Percentiles rank a stretch among this genome's conserved stretches.
Evolutionary conservation across 1,140 invertebrate genomes (phyloP).

Genomic region (Forficula auricularia): DNA sequence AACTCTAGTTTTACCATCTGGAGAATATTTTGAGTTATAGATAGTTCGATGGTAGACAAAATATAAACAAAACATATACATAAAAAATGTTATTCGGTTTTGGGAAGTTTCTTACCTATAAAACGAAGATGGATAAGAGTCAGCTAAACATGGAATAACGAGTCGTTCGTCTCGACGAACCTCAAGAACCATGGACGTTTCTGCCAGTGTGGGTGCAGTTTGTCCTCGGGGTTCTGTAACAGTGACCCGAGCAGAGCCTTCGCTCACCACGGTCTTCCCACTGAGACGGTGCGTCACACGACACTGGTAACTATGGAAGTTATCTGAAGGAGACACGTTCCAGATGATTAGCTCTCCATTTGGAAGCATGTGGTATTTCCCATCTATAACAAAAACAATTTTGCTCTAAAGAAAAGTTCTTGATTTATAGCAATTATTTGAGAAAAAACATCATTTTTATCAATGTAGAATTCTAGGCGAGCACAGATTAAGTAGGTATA

Average conservation of each 20-base stretch:
- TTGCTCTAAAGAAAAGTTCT: too few relatives aligned
- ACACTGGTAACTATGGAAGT: constrained; percentile 22
- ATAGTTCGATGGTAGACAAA: too few relatives aligned
- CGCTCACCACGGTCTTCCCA: constrained; percentile 22
- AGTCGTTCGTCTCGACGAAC: constrained; percentile 9
- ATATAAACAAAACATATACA: too few relatives aligned
- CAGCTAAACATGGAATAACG: constrained; percentile 20
- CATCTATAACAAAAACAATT: constrained; percentile 15
- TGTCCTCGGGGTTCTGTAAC: constrained; percentile 11
- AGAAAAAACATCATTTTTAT: too few relatives aligned
- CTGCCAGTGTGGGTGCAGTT: constrained; percentile 1
- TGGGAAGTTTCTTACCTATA: too few relatives aligned
- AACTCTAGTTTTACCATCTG: too few relatives aligned
- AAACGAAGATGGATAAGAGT: constrained; percentile 25
- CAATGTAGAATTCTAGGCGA: too few relatives aligned
- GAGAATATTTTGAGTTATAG: too few relatives aligned
- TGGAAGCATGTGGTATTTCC: constrained; percentile 24
- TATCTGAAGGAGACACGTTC: constrained; percentile 20
- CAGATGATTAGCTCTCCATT: constrained; percentile 25
- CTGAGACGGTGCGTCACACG: constrained; percentile 26
- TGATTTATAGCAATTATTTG: too few relatives aligned
- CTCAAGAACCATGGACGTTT: constrained; percentile 8
- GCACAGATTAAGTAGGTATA: too few relatives aligned
- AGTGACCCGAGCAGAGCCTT: constrained; percentile 10
- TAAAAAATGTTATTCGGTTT: too few relatives aligned